Base-by-base conservation (phyloP, 2,113 vertebrate species). In the Atractosteus spatula region DNA sequence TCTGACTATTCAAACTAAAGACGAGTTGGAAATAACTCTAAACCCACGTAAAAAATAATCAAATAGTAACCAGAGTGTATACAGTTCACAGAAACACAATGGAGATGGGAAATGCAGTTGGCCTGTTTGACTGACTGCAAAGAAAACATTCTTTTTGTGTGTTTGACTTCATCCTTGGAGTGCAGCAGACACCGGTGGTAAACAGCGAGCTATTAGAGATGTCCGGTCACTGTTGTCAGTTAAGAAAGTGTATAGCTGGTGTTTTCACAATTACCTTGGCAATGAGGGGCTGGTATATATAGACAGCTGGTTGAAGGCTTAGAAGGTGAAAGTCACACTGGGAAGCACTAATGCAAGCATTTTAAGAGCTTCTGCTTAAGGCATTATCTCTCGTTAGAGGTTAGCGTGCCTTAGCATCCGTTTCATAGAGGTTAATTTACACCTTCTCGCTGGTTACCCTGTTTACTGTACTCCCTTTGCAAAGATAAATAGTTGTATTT, bases 391-490 rank as follows among this genome's bases (percentile, higher is more conserved):
- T 54, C 14, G 14, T 51, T 71, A 71, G 14, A 69, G 42, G 55
- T 66, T 45, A 75, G 62, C 51, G 54, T 55, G 7, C 45, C 71
- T 69, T 55, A 14, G 47, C 55, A 16, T 57, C 47, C 13, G 7
- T 62, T 7, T 3, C 45, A n/a, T 56, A 10, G 54, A 61, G 10
- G 8, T 11, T 17, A 6, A 41, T 29, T 70, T 57, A 42, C 45
- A 62, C 55, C 66, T 73, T 71, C 68, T 29, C 29, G 29, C 29
- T 29, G 68, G 69, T 71, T 65, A 3, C 13, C 42, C 5, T 17
- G 69, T 63, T 7, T 51, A 14, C 8, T n/a, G 8, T 16, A 62
- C 45, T 69, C 43, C 71, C 75, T 78, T 44, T 64, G n/a, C 55
- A 17, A 56, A 67, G 63, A 45, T n/a, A 51, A 68, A 69, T 51